Percentiles rank a stretch among this genome's conserved stretches.
These are phyloP conservation scores for Geotrypetes seraphini DNA, from an alignment of 2,797 vertebrate species.

Conservation along the genomic window DNA sequence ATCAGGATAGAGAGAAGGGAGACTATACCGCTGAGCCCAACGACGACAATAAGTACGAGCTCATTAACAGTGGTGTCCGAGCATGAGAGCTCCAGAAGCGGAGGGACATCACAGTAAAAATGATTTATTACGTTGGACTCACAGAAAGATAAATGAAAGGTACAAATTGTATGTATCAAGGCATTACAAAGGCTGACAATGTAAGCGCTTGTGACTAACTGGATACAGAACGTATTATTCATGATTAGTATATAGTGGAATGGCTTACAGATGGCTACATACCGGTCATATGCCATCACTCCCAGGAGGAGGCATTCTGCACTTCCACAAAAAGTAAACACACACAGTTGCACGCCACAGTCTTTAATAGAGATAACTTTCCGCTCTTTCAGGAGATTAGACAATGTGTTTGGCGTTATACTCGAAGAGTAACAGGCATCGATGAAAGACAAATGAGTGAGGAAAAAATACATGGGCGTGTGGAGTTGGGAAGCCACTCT, in stretches of 20 bases:
- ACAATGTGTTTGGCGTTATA: conserved; percentile 2
- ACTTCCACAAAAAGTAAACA: conserved; percentile 4
- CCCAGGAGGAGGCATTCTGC: conserved; percentile 6
- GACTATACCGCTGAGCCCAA: background rate
- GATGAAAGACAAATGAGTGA: conserved; percentile 1
- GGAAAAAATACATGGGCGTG: conserved; percentile 3
- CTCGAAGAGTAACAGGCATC: conserved; percentile 2
- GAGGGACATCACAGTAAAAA: too few species aligned
- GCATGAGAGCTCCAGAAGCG: conserved; percentile 3
- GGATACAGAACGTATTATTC: background rate
- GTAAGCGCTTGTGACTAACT: background rate
- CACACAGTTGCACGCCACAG: conserved; percentile 1
- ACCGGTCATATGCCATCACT: conserved; percentile 5
- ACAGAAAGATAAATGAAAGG: too few species aligned
- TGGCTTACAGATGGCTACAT: conserved; percentile 1
- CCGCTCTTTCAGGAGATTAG: background rate
- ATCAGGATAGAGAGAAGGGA: background rate
- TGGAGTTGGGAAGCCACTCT: background rate
- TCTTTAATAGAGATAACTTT: background rate
- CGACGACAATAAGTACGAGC: background rate
- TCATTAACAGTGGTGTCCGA: background rate
- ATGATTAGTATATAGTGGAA: background rate
- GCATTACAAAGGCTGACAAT: background rate
- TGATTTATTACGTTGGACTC: too few species aligned
- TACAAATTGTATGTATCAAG: too few species aligned